Base-by-base conservation (phyloP, 2,113 vertebrate genomes). In the Aythya baeri region DNA sequence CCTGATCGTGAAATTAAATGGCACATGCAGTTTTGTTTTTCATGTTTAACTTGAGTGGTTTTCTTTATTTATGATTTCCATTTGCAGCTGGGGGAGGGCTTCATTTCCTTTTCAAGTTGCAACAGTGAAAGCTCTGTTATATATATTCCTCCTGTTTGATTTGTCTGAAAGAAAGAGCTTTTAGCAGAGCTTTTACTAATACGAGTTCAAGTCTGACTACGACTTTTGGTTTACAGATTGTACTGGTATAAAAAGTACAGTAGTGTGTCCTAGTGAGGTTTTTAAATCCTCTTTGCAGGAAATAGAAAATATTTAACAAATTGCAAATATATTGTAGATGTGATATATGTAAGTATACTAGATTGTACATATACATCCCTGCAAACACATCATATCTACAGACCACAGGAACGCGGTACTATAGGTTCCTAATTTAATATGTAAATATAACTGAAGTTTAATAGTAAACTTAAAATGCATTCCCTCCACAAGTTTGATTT, bases 301-400 rank as follows among this genome's bases (percentile, higher is more conserved):
- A 43, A 63, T 6, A 34, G 26, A 58, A 91, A 75, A 55, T 38
- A 71, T 17, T 31, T 0, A 3, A 3, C 8, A 3, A 6, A 43
- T 41, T 23, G 13, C 1, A 0, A 14, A 15, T 6, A 17, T 6
- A 2, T 29, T 13, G 4, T 4, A 8, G 25, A 5, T 16, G n/a
- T 10, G 49, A 4, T 10, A 2, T 3, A 0, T 9, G 38, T 13
- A 7, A 36, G 3, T 8, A 1, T 2, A 16, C 17, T 27, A 27
- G 18, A 15, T 3, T 21, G 6, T 16, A 5, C 1, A 8, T 16
- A 7, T 26, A 34, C 1, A 1, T 8, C 9, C 1, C 38, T 66
- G 36, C 31, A 34, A 41, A 61, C 13, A 4, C 1, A 2, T 1
- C 1, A 2, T 13, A 1, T 7, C 0, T 9, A 3, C 2, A 1